Conservation (phyloP, 2,113 vertebrate genomes). For the Myrmophylax atrothorax region DNA sequence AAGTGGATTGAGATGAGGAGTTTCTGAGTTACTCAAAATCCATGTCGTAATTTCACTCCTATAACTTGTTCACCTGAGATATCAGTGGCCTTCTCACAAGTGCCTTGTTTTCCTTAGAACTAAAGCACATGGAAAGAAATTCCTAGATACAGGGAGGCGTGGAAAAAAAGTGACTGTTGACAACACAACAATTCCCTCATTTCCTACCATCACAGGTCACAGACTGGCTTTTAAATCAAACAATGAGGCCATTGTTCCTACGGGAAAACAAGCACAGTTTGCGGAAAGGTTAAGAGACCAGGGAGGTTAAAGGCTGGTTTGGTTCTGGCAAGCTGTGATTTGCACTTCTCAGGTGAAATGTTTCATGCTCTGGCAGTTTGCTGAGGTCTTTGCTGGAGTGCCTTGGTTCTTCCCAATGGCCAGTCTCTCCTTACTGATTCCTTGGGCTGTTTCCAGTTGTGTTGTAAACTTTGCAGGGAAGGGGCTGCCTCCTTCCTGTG, state of each 20-base stretch:
- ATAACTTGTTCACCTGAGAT: not conserved
- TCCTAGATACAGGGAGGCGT: conserved; percentile 70
- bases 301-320: conserved; percentile 60
- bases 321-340: conserved; percentile 19
- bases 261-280: conserved; percentile 68
- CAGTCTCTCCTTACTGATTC: accelerated
- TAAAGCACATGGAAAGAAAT: conserved; percentile 55
- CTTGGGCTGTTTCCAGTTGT: not conserved
- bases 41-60: not conserved
- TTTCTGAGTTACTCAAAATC: not conserved
- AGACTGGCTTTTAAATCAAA: conserved; percentile 69
- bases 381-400: not conserved
- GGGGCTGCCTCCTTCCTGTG: not conserved
- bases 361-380: not conserved
- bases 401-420: not conserved
- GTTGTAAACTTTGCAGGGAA: not conserved
- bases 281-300: conserved; percentile 67
- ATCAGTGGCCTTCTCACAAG: not conserved
- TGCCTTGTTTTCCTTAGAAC: conserved; percentile 53
- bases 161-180: conserved; percentile 73
- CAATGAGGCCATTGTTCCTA: conserved; percentile 78
- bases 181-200: conserved; percentile 77
- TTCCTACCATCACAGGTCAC: conserved; percentile 76
- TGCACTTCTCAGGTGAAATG: conserved; percentile 42
- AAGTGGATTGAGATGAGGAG: not conserved